A percentile compares a stretch with the other conserved stretches of the same genome.
Evolutionary conservation across 1,140 invertebrate species (phyloP).

Genomic region (Trichomalopsis sarcophagae): DNA sequence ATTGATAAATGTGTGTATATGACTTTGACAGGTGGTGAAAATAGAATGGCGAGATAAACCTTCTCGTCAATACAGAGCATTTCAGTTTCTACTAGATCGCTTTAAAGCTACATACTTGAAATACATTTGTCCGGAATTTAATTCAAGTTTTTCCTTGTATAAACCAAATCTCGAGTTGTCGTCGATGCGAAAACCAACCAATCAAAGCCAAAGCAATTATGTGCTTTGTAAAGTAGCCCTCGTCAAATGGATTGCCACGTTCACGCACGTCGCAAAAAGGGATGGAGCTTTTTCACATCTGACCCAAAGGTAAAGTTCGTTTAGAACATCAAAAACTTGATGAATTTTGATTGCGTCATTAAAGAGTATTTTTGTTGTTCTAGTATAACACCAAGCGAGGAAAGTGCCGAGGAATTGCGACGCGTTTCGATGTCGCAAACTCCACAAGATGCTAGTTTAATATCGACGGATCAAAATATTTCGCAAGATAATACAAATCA

Average conservation of each 20-base stretch:
- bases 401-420: slow-evolving; percentile 65
- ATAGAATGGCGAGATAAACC: slow-evolving; percentile 93
- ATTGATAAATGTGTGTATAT: not conserved
- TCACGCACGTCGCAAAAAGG: slow-evolving; percentile 84
- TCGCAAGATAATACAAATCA: slow-evolving; percentile 64
- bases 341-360: slow-evolving; percentile 6
- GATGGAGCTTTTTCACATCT: slow-evolving; percentile 72
- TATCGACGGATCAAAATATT: slow-evolving; percentile 66
- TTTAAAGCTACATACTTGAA: slow-evolving; percentile 94
- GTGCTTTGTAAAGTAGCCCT: slow-evolving; percentile 87
- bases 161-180: slow-evolving; percentile 88
- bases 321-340: not conserved
- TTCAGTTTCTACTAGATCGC: slow-evolving; percentile 93
- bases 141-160: slow-evolving; percentile 89
- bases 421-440: slow-evolving; percentile 70
- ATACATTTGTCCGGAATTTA: slow-evolving; percentile 93
- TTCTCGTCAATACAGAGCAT: slow-evolving; percentile 85
- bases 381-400: slow-evolving; percentile 68
- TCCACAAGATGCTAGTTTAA: slow-evolving; percentile 63
- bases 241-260: slow-evolving; percentile 92
- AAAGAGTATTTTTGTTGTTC: slow-evolving; percentile 27
- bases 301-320: slow-evolving; percentile 63
- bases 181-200: slow-evolving; percentile 69
- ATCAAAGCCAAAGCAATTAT: slow-evolving; percentile 79
- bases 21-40: slow-evolving; percentile 82